Evolutionary conservation across 2,888 invertebrate species (phyloP), one percentile per base, ranked within the genome.

Genomic region (Zhuqinia jingwanae): DNA sequence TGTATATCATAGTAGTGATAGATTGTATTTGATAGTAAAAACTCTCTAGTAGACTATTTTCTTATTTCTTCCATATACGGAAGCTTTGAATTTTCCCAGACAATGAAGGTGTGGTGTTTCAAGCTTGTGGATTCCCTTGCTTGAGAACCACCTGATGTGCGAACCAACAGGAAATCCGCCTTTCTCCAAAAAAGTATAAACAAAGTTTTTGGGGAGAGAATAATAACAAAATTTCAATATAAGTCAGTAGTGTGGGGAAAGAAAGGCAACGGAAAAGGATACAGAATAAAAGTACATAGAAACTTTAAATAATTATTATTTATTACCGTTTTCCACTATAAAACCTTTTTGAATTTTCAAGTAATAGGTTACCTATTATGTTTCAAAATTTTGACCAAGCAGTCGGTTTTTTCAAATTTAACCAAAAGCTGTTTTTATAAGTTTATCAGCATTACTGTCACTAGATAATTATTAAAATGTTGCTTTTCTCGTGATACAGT

Each of bases 41-140:
- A n/a, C n/a, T n/a, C 56, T 58, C 56, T 58, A 58, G 22, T n/a
- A n/a, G n/a, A n/a, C 56, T 22, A 22, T 58, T 58, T 58, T 58
- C 11, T 10, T 25, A n/a, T 36, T 36, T 11, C 11, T 58, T 20
- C 5, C 22, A 22, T 25, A 22, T n/a, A 22, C 13, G 22, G 15
- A 60, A 5, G 65, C 53, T 86, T 88, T 84, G 73, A 88, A 88
- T 80, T 86, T 60, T 79, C 86, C 80, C 88, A 53, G 25, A 50
- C 20, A 15, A 30, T 50, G 86, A 87, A 89, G 89, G 89, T 87
- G 89, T 89, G 89, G 87, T 87, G 80, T 83, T 47, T 63, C 70
- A 79, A 63, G 79, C 77, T 77, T 73, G 77, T 80, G 53, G 58
- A 78, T 79, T 65, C 56, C 78, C 65, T 42, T 63, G 36, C 15